A percentile compares a stretch with the other conserved stretches of the same genome.
Conservation (phyloP, 1,140 invertebrate genomes). For the Neoseiulus cucumeris region DNA sequence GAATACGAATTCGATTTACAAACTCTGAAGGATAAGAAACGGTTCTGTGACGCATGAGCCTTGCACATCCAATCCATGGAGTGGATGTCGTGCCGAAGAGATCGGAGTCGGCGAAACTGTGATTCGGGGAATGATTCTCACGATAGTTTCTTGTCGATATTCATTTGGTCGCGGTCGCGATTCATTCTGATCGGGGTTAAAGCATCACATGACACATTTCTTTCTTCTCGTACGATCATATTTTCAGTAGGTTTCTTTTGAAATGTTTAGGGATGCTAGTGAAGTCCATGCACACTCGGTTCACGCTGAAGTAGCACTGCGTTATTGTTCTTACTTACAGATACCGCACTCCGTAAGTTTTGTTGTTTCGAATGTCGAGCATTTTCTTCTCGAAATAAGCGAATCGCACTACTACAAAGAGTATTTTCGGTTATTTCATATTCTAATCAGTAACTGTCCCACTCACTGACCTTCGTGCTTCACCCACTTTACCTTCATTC, state of each 20-base stretch:
- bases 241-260: background rate
- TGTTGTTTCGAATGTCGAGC: background rate
- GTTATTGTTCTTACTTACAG: background rate
- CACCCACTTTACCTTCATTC: background rate
- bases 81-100: slow-evolving; percentile 8
- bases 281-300: background rate
- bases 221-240: background rate
- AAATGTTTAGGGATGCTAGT: background rate
- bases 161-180: background rate
- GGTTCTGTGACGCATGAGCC: background rate
- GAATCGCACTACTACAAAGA: background rate
- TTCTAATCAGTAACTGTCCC: background rate
- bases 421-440: background rate
- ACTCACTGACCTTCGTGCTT: background rate
- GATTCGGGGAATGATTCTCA: background rate
- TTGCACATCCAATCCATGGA: background rate
- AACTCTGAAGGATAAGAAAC: slow-evolving; percentile 43
- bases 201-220: background rate
- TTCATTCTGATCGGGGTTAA: background rate
- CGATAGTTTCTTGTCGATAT: background rate
- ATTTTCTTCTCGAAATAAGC: background rate
- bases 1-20: slow-evolving; percentile 36
- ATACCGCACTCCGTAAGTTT: slow-evolving; percentile 8
- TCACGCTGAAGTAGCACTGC: background rate
- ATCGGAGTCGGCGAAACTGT: background rate